Evolutionary conservation across 2,797 vertebrate species (phyloP).

Genomic region (Sphenopsis melanotis): DNA sequence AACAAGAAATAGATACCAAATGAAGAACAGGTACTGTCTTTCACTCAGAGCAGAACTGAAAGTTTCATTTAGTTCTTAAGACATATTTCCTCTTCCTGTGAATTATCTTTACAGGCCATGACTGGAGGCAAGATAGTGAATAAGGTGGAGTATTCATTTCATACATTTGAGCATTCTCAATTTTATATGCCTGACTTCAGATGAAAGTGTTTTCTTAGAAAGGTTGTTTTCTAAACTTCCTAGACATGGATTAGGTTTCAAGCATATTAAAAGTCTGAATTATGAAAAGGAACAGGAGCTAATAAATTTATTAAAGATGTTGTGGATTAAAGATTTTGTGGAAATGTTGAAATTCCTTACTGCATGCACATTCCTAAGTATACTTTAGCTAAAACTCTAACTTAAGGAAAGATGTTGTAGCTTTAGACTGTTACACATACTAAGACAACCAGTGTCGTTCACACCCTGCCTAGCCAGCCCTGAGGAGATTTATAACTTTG

Average conservation of each 20-base stretch:
- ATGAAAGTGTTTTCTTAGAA: constrained; percentile 15
- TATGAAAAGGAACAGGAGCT: not conserved
- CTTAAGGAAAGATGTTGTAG: not conserved
- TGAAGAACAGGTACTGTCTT: not conserved
- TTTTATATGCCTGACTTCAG: constrained; percentile 28
- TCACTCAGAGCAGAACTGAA: constrained; percentile 6
- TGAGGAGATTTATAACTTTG: not conserved
- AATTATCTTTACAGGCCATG: not conserved
- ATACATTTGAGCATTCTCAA: not conserved
- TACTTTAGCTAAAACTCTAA: not conserved
- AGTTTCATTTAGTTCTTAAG: constrained; percentile 31
- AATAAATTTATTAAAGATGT: not conserved
- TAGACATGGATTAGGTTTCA: not conserved
- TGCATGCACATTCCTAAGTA: not conserved
- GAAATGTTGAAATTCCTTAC: not conserved
- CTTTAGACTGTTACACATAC: not conserved
- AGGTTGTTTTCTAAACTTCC: constrained; percentile 15
- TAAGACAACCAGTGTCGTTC: not conserved
- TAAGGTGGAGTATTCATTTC: constrained; percentile 25
- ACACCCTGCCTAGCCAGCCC: not conserved
- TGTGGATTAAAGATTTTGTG: not conserved
- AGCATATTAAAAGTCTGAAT: not conserved
- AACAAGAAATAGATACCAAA: not conserved
- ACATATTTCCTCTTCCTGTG: constrained; percentile 17
- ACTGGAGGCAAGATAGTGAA: constrained; percentile 26